Evolutionary conservation across 2,113 vertebrate species (phyloP).

Genomic region (Spilogale gracilis): DNA sequence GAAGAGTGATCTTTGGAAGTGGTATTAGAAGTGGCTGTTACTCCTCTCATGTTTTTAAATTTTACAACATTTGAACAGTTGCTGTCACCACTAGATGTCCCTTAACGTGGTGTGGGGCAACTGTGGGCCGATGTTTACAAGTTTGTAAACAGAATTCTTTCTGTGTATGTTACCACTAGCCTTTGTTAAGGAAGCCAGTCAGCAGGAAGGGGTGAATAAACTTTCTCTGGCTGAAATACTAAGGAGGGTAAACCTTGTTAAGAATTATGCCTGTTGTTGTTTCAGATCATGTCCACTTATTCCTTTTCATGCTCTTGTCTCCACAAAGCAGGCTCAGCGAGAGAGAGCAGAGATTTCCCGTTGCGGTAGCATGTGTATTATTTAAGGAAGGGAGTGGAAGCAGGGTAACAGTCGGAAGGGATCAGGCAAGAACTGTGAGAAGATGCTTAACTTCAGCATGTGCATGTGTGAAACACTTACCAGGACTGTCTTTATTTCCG

Average conservation of each 20-base stretch:
- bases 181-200: neutral
- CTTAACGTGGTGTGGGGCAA: neutral
- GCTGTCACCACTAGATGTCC: conserved; percentile 55
- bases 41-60: conserved; percentile 72
- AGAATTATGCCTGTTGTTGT: neutral
- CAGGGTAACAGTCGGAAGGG: neutral
- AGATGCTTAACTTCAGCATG: neutral
- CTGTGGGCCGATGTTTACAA: neutral
- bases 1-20: conserved; percentile 14
- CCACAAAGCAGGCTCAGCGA: neutral
- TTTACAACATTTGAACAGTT: conserved; percentile 79
- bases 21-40: conserved; percentile 37
- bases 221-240: neutral
- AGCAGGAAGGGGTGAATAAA: neutral
- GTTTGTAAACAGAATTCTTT: neutral
- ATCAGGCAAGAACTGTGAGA: neutral
- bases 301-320: neutral
- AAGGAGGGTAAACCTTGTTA: neutral
- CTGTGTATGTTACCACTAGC: neutral
- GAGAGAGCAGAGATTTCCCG: neutral
- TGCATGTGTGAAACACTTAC: neutral
- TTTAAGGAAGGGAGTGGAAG: neutral
- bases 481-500: neutral
- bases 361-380: neutral
- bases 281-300: neutral